These are phyloP conservation scores for Eira barbara DNA, from an alignment of 2,113 vertebrate species.

Conservation along the genomic window DNA sequence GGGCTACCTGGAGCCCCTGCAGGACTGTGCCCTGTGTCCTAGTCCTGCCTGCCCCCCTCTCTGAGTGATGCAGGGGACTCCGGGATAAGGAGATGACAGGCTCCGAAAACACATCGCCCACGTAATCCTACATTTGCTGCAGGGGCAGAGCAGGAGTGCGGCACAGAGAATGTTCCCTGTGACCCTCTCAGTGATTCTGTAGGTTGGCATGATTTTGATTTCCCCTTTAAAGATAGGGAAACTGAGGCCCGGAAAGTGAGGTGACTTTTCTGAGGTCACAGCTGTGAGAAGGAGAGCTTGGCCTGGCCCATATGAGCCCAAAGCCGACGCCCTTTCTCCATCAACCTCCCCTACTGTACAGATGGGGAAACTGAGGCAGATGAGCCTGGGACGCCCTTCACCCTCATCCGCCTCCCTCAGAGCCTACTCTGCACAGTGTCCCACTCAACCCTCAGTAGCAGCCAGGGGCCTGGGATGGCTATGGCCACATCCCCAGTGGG, in stretches of 20 bases:
- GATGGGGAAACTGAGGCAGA: not conserved
- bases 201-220: not conserved
- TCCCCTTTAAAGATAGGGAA: not conserved
- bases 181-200: not conserved
- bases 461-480: not conserved
- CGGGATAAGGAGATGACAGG: not conserved
- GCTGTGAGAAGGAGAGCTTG: not conserved
- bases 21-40: not conserved
- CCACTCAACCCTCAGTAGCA: not conserved
- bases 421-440: not conserved
- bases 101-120: not conserved
- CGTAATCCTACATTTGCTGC: not conserved
- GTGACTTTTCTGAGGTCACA: not conserved
- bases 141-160: not conserved
- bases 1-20: not conserved
- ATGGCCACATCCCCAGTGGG: not conserved
- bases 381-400: not conserved
- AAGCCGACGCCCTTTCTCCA: not conserved
- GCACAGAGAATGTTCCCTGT: not conserved
- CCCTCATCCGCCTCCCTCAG: not conserved
- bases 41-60: not conserved
- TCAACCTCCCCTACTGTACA: not conserved
- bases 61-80: not conserved
- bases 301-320: not conserved
- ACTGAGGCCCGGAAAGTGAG: not conserved